A percentile compares a stretch with the other conserved stretches of the same genome.
These are phyloP conservation scores for Drosophila borborema DNA, from an alignment of 2,888 invertebrate species.

Conservation along the genomic window DNA sequence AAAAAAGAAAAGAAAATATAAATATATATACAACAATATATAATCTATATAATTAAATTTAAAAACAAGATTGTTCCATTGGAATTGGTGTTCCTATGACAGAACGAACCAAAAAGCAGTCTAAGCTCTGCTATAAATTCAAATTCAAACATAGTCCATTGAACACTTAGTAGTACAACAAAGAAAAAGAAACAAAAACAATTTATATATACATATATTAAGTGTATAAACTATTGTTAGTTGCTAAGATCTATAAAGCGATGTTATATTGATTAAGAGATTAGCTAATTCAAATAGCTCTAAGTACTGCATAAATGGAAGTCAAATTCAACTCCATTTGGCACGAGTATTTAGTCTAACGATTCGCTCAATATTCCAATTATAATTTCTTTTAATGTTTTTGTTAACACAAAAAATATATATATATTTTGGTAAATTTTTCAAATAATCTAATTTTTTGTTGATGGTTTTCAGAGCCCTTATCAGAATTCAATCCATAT, in stretches of 20 bases:
- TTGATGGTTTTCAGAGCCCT: neutral
- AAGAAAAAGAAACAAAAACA: neutral
- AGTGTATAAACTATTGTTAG: neutral
- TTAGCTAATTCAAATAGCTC: neutral
- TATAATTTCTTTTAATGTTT: neutral
- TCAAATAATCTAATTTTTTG: neutral
- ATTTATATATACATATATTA: neutral
- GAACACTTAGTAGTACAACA: neutral
- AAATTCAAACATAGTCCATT: conserved; percentile 9
- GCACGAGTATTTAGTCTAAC: neutral
- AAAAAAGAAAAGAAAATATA: neutral
- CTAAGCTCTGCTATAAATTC: neutral
- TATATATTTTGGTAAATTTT: neutral
- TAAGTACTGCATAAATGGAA: neutral
- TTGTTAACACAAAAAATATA: too few species aligned
- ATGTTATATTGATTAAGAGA: neutral
- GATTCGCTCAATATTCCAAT: neutral
- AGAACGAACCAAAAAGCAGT: conserved; percentile 6
- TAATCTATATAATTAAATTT: neutral
- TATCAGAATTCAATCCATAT: conserved; percentile 9
- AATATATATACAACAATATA: neutral
- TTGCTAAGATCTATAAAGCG: neutral
- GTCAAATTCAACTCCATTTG: neutral
- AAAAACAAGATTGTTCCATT: conserved; percentile 1
- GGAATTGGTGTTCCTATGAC: conserved; percentile 12